Base-by-base conservation (phyloP, 35 echinoderm and acorn worm genomes). In the Lytechinus pictus region DNA sequence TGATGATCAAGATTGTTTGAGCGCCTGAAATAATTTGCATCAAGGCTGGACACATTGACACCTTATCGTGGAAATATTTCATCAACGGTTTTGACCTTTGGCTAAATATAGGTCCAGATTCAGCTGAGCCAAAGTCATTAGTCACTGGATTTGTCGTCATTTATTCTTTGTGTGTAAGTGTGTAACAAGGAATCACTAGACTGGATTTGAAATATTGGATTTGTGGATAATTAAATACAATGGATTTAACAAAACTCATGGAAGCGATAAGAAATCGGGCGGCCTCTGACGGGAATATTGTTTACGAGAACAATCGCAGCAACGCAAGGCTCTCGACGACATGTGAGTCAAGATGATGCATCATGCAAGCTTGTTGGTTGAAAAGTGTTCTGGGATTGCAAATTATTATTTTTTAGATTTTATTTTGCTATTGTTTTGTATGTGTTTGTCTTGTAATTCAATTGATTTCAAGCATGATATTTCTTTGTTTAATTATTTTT, bases 261-360 rank as follows among this genome's bases (percentile, higher is more conserved):
- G 88, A 90, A 54, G 88, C 88, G 29, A 90, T 90, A 90, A 90
- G 88, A 33, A 90, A 90, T 90, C 88, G 88, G 28, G 88, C 88
- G 11, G 88, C 88, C 52, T 90, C 88, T 21, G 88, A 90, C 10
- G 88, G 88, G 4, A 90, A 90, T 90, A 90, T 90, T 54, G 88
- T 90, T 14, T 90, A 90, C 52, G 88, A 90, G 28, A 90, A 90
- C n/a, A 90, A 90, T 90, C 88, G 88, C 29, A 90, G 88, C 88
- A 90, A 90, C 52, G 88, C 28, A 54, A 90, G 88, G n/a, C 52
- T 90, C 13, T 90, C 88, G 14, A 90, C 88, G 10, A 52, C 88
- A 7, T 90, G 88, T 90, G 88, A 90, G 88, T 90, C 28, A 16
- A 24, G 66, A 79, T 79, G 66, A 79, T 79, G 66, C 16, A 79